Percentiles rank a stretch among this genome's conserved stretches.
Evolutionary conservation across 1,140 invertebrate genomes (phyloP).

Genomic region (Caenorhabditis inopinata): DNA sequence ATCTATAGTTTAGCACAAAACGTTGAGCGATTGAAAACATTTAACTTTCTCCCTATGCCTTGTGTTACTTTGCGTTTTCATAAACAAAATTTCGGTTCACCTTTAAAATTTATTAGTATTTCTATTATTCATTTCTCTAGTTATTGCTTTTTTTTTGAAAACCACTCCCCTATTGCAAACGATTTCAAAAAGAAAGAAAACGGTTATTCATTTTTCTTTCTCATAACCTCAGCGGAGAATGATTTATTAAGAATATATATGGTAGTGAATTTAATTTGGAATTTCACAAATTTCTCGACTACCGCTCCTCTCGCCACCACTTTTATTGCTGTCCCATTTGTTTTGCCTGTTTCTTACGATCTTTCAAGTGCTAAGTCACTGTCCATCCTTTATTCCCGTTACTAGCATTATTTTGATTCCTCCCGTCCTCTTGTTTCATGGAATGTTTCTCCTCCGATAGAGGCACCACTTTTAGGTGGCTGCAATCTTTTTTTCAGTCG

Average conservation of each 20-base stretch:
- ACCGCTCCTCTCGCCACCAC: background rate
- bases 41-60: no score
- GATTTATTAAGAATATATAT: background rate
- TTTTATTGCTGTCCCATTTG: background rate
- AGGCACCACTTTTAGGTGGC: background rate
- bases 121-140: no score
- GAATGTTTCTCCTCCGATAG: background rate
- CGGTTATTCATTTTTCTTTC: no score
- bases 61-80: no score
- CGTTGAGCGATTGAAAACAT: no score
- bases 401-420: constrained; percentile 20
- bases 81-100: no score
- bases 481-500: background rate
- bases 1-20: no score
- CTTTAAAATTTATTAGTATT: no score
- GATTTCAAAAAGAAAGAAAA: no score
- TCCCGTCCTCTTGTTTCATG: background rate
- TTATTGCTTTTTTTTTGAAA: no score
- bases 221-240: background rate
- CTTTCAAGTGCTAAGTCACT: constrained; percentile 25
- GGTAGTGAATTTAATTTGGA: constrained; percentile 2
- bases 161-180: no score
- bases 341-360: background rate
- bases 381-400: background rate
- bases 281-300: background rate